A percentile compares a stretch with the other conserved stretches of the same genome.
Conservation (phyloP, 2,113 vertebrate genomes). For the Nothobranchius kuhntae region DNA sequence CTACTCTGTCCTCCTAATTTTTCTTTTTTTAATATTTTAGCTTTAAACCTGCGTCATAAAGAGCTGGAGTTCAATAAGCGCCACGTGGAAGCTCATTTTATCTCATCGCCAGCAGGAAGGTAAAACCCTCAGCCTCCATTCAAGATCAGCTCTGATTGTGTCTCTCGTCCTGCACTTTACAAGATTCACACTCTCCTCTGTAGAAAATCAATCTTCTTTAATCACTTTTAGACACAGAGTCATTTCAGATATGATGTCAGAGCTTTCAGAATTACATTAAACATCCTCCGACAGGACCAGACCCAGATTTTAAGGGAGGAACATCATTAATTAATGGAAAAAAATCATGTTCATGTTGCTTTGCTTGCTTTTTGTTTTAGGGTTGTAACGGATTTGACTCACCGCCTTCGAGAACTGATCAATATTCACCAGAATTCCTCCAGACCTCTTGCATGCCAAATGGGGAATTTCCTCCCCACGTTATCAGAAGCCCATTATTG, state of each 20-base stretch:
- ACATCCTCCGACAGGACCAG: background rate
- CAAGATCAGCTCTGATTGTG: background rate
- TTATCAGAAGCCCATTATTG: conserved; percentile 13
- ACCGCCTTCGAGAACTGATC: conserved; percentile 39
- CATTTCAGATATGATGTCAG: conserved; percentile 12
- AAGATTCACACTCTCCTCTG: background rate
- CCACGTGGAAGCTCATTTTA: background rate
- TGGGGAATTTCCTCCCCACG: conserved; percentile 10
- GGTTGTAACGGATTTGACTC: conserved; percentile 4
- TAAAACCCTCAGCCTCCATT: background rate
- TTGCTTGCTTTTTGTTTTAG: no score
- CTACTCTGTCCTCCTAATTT: background rate
- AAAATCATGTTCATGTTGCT: no score
- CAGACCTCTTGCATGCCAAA: conserved; percentile 34
- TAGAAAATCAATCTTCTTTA: background rate
- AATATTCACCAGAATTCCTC: conserved; percentile 33
- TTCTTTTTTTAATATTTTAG: background rate
- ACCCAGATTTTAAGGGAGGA: no score
- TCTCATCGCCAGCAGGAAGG: background rate
- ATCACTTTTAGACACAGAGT: background rate
- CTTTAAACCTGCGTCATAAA: background rate
- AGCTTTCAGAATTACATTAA: conserved; percentile 15
- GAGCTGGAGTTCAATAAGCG: background rate
- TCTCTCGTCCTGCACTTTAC: background rate
- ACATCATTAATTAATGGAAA: no score